Evolutionary conservation across 2,797 vertebrate species (phyloP).

Genomic region (Brachymystax lenok): DNA sequence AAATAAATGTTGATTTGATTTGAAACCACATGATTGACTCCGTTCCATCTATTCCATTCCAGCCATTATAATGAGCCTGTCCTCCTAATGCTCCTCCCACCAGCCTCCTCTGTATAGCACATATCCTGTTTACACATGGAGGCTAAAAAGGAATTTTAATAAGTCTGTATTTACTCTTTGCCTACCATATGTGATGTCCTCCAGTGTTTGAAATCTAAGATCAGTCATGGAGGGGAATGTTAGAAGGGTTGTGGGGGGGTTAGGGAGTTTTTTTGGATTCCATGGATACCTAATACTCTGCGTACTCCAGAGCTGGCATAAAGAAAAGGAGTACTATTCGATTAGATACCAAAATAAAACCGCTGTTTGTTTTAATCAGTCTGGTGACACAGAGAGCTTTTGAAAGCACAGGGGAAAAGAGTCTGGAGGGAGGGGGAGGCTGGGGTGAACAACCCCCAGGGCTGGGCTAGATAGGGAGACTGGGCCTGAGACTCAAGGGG

Average conservation of each 20-base stretch:
- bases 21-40: too few species aligned
- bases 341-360: slow-evolving; percentile 92
- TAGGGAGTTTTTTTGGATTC: slow-evolving; percentile 48
- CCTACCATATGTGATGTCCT: slow-evolving; percentile 68
- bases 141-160: too few species aligned
- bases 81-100: too few species aligned
- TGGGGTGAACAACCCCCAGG: slow-evolving; percentile 67
- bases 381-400: slow-evolving; percentile 86
- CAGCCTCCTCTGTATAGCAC: neutral
- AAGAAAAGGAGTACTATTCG: slow-evolving; percentile 85
- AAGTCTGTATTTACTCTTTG: slow-evolving; percentile 40
- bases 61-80: too few species aligned
- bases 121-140: slow-evolving; percentile 51
- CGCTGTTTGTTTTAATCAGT: slow-evolving; percentile 93
- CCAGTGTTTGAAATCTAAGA: slow-evolving; percentile 80
- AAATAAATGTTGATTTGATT: too few species aligned
- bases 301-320: slow-evolving; percentile 75
- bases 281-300: slow-evolving; percentile 82
- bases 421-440: slow-evolving; percentile 40
- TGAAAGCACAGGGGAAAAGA: slow-evolving; percentile 74
- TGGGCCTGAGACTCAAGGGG: too few species aligned
- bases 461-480: too few species aligned
- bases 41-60: too few species aligned
- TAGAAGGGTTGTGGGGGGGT: too few species aligned
- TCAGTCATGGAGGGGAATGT: slow-evolving; percentile 63